These are phyloP conservation scores for Tipula confusa DNA, from an alignment of 2,888 invertebrate species.

Conservation along the genomic window DNA sequence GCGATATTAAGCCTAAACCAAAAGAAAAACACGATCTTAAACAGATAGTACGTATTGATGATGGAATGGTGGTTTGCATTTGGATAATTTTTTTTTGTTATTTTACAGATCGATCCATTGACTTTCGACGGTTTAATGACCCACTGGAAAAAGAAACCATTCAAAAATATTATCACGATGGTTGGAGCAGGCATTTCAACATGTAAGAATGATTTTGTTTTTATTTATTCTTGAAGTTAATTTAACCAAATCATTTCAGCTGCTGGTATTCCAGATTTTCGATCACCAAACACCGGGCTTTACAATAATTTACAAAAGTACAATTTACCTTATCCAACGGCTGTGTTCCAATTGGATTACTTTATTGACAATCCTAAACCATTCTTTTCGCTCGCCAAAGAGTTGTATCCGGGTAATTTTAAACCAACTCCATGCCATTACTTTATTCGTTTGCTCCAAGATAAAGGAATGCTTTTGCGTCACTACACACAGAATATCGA, in stretches of 20 bases:
- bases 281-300: conserved; percentile 86
- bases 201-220: conserved; percentile 58
- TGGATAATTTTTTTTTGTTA: no score
- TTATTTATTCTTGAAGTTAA: conserved; percentile 32
- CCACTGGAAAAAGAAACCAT: conserved; percentile 70
- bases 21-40: background rate
- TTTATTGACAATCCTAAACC: conserved; percentile 86
- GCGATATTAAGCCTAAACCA: background rate
- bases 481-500: conserved; percentile 93
- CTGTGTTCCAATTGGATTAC: conserved; percentile 86
- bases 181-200: conserved; percentile 97
- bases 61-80: no score
- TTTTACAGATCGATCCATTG: conserved; percentile 56
- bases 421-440: conserved; percentile 89
- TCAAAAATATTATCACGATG: conserved; percentile 85
- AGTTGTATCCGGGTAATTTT: conserved; percentile 80
- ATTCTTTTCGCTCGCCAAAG: conserved; percentile 86
- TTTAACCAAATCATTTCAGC: no score
- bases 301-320: conserved; percentile 90
- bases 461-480: conserved; percentile 71
- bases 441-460: conserved; percentile 77
- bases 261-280: conserved; percentile 94
- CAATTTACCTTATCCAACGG: conserved; percentile 84
- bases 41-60: background rate
- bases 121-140: conserved; percentile 72